Conservation (phyloP, 2,113 vertebrate genomes). For the Psammodynastes pulverulentus region DNA sequence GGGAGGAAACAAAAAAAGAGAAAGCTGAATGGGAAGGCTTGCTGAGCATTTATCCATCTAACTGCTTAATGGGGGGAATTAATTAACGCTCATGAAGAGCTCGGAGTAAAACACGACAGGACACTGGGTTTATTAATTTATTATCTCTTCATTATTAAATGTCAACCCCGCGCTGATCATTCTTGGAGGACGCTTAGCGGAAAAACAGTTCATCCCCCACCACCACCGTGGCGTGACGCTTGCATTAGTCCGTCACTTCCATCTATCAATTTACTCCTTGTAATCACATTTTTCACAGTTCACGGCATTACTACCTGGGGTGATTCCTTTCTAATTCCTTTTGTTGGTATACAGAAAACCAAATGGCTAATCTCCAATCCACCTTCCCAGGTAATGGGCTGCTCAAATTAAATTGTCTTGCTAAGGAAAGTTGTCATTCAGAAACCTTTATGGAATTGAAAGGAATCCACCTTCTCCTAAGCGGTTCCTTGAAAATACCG, state of each 20-base stretch:
- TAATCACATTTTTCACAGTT: constrained; percentile 58
- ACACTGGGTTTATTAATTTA: constrained; percentile 14
- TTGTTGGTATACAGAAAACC: constrained; percentile 53
- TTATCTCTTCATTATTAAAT: constrained; percentile 35
- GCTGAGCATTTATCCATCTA: background rate
- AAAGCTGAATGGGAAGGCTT: background rate
- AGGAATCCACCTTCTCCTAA: constrained; percentile 52
- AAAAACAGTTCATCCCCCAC: constrained; percentile 2
- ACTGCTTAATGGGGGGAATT: background rate
- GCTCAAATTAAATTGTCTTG: constrained; percentile 52
- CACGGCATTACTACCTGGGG: constrained; percentile 57
- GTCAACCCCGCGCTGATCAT: constrained; percentile 15
- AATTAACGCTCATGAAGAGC: constrained; percentile 15
- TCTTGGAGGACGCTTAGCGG: constrained; percentile 11
- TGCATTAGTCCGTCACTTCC: constrained; percentile 36
- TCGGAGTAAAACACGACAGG: constrained; percentile 22
- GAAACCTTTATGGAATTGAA: constrained; percentile 47
- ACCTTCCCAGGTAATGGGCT: constrained; percentile 34
- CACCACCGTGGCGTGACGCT: constrained; percentile 7
- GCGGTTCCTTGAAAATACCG: constrained; percentile 38
- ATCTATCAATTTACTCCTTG: constrained; percentile 37
- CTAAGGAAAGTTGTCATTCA: constrained; percentile 56
- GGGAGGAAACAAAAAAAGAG: background rate
- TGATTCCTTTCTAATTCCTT: constrained; percentile 61
- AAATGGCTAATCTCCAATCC: constrained; percentile 40